Evolutionary conservation across 2,797 vertebrate species (phyloP), one percentile per base, ranked within the genome.

Genomic region (Sparidentex hasta): DNA sequence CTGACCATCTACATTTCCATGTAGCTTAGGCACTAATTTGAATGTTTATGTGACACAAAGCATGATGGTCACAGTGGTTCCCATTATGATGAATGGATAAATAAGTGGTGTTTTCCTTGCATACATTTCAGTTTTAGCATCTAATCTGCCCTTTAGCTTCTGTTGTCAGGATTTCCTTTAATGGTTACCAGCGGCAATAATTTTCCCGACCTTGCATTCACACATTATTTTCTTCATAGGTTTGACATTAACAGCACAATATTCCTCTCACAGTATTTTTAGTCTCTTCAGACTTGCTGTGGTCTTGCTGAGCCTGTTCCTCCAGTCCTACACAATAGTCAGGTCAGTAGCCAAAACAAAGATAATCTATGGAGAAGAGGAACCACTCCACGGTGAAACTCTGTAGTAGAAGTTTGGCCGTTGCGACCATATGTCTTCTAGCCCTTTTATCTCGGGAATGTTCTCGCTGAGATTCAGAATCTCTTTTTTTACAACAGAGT

Each of bases 231-330:
- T 55, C 20, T 46, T 1, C 51, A 33, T 5, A 18, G n/a, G 8
- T 3, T 55, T 23, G 65, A 46, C 61, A 44, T 59, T 20, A 29
- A 16, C 51, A 18, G 38, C 2, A 3, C 61, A 21, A 1, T 50
- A 0, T n/a, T 50, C 1, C 23, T 71, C 38, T 12, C 17, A 20
- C 1, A 38, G 33, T 55, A 8, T 72, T 44, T 50, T 16, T 16
- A 54, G 3, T 52, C 50, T 48, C 48, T 33, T 41, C 48, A 54
- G 29, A 57, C 51, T 47, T 46, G 43, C 25, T 65, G 14, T 27
- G 17, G n/a, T 78, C 57, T 48, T 25, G 78, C 56, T 57, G 47
- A 87, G 44, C 78, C 65, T 79, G 78, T 81, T 85, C 7, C 14
- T 81, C 57, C 65, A 64, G 65, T 80, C 76, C 51, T 16, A 50